phyloP scores from a whole-genome alignment of 2,888 invertebrate genomes.

The Acanthosepion esculentum region DNA sequence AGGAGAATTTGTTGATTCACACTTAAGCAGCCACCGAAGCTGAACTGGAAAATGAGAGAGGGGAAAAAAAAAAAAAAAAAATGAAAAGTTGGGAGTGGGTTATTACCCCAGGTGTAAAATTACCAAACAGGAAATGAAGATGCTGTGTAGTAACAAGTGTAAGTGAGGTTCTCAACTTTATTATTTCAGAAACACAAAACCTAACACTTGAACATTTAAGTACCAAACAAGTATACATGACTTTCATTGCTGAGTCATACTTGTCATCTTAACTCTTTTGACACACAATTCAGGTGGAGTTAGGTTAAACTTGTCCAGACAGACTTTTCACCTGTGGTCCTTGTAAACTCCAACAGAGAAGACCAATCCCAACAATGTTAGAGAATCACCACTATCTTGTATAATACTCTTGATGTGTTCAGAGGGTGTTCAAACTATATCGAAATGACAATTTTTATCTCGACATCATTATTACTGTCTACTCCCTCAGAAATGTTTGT shows the following conservation, averaged over 20 bases:
- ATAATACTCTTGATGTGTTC: too few relatives aligned
- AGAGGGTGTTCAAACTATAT: too few relatives aligned
- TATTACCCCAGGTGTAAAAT: background rate
- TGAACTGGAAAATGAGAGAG: background rate
- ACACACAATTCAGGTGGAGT: too few relatives aligned
- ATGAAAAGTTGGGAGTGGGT: background rate
- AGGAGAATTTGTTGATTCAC: background rate
- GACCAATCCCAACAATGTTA: too few relatives aligned
- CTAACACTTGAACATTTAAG: background rate
- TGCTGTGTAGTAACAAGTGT: background rate
- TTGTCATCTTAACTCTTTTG: background rate
- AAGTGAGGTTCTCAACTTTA: slow-evolving; percentile 17
- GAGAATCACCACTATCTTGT: too few relatives aligned
- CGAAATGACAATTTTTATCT: too few relatives aligned
- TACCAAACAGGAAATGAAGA: background rate
- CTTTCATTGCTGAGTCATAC: background rate
- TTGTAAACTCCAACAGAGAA: too few relatives aligned
- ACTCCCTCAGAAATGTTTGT: too few relatives aligned
- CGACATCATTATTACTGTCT: too few relatives aligned
- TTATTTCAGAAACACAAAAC: background rate
- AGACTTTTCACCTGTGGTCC: too few relatives aligned
- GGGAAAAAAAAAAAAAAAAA: background rate
- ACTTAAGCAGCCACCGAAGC: background rate
- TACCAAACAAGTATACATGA: background rate
- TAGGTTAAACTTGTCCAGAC: too few relatives aligned